phyloP scores from a whole-genome alignment of 2,797 vertebrate genomes.

The Gambelia wislizenii region DNA sequence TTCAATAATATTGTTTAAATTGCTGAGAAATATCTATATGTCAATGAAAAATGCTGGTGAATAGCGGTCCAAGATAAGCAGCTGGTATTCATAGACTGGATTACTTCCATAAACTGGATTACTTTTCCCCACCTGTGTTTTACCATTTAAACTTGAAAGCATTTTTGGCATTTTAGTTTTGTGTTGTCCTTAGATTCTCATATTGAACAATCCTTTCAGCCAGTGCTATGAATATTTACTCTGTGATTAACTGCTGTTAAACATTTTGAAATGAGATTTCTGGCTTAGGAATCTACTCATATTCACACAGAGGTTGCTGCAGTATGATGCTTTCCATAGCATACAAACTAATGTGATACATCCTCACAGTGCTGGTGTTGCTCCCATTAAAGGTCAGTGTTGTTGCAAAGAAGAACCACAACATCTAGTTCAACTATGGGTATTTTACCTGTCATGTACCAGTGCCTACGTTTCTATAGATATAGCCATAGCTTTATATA shows the following conservation, averaged over 20 bases:
- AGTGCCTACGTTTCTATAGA: background rate
- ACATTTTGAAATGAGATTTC: background rate
- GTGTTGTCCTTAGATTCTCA: background rate
- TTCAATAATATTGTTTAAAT: background rate
- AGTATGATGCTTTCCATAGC: background rate
- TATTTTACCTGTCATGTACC: background rate
- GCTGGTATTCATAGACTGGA: background rate
- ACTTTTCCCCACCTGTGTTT: background rate
- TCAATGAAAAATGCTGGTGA: background rate
- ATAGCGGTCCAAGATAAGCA: constrained; percentile 1
- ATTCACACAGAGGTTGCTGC: background rate
- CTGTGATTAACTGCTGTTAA: background rate
- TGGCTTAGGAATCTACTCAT: background rate
- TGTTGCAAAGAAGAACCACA: background rate
- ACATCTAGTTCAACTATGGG: background rate
- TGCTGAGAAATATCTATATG: background rate
- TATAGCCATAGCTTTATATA: background rate
- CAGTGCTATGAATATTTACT: background rate
- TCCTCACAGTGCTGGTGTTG: background rate
- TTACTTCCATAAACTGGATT: background rate
- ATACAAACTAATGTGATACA: no score
- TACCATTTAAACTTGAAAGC: background rate
- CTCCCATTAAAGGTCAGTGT: background rate
- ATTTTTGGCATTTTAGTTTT: background rate
- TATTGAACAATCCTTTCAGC: background rate